Evolutionary conservation across 1,140 invertebrate genomes (phyloP), one percentile per base, ranked within the genome.

Genomic region (Danaus plexippus): DNA sequence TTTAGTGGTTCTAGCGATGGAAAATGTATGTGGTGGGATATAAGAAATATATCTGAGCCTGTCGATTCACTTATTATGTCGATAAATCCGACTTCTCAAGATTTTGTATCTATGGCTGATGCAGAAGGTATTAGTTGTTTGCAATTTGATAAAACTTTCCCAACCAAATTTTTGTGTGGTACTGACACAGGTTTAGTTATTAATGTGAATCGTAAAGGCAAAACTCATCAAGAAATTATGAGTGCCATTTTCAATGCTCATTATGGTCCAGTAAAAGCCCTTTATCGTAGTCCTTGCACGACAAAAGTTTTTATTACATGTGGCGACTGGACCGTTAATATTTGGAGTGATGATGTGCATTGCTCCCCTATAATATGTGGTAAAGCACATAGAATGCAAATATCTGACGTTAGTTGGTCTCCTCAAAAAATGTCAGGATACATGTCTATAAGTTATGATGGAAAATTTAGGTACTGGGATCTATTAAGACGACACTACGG

Each of bases 271-370:
- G 92, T 97, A 0, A 90, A 93, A 51, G 89, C 92, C 8, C 83
- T 96, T 1, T 90, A 95, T 70, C 89, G 95, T 60, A 97, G 96
- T 88, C 93, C 95, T 15, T 92, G 91, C 49, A 95, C 94, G 76
- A 89, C 94, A 0, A 95, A 95, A 79, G 95, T 96, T 81, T 97
- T 97, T 77, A 86, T 97, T 9, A 94, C 94, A n/a, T 91, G 95
- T 52, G 95, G 95, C 0, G 95, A 96, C 81, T 97, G 94, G 92
- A 94, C 92, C 1, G 91, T 92, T 0, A 90, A 93, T 74, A 91
- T 97, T 64, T 97, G 94, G 94, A 93, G 93, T 1, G 96, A 97
- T 77, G 96, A 97, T 75, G 92, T 94, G 63, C 90, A 90, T 66
- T 93, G 94, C 67, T 92, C 92, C 8, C 92, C 94, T 10, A 94